Evolutionary conservation across 2,797 vertebrate genomes (phyloP).

Genomic region (Salarias fasciatus): DNA sequence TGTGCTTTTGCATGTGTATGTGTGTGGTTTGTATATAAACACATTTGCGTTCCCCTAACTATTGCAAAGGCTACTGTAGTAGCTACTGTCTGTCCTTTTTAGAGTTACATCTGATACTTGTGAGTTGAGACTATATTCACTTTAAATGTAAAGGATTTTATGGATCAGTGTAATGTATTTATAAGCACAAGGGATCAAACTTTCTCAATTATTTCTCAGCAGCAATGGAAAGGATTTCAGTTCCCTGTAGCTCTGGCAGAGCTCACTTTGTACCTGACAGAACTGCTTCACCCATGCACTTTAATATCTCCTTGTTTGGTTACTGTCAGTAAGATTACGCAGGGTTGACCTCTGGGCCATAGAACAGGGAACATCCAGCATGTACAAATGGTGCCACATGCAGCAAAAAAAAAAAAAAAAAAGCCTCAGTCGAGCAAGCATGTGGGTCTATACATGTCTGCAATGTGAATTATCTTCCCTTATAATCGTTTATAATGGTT

Average conservation of each 20-base stretch:
- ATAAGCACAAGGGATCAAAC: background rate
- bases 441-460: conserved; percentile 42
- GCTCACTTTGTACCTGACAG: no score
- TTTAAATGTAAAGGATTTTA: background rate
- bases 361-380: conserved; percentile 16
- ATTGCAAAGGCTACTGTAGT: conserved; percentile 29
- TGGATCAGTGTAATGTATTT: background rate
- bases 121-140: background rate
- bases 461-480: conserved; percentile 59
- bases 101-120: background rate
- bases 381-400: conserved; percentile 34
- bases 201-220: background rate
- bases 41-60: conserved; percentile 52
- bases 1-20: conserved; percentile 3
- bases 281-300: background rate
- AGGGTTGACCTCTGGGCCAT: conserved; percentile 16
- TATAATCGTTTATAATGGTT: conserved; percentile 73
- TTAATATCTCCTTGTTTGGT: conserved; percentile 24
- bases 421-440: conserved; percentile 13
- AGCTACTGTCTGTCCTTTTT: conserved; percentile 15
- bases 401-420: no score
- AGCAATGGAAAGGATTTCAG: no score
- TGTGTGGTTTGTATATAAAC: conserved; percentile 46
- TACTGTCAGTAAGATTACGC: conserved; percentile 18
- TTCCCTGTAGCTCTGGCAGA: no score